Evolutionary conservation across 1,140 invertebrate genomes (phyloP).

Genomic region (Papilio helenus): DNA sequence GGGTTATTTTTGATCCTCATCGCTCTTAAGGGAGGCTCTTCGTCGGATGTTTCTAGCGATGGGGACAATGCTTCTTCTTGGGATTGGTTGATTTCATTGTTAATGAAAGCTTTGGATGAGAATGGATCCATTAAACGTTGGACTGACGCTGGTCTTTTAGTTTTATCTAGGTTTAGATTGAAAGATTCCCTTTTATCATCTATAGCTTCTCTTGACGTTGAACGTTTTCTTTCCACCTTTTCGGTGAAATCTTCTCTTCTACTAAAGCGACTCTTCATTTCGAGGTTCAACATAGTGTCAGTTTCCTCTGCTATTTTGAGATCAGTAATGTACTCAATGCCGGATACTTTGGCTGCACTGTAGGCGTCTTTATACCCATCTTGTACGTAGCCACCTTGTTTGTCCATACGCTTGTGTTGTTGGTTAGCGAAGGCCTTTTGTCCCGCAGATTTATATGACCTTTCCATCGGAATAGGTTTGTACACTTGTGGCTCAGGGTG

Average conservation of each 20-base stretch:
- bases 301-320: constrained; percentile 81
- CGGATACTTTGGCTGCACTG: constrained; percentile 73
- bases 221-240: constrained; percentile 64
- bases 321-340: constrained; percentile 79
- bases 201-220: constrained; percentile 68
- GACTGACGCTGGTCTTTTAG: constrained; percentile 70
- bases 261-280: constrained; percentile 72
- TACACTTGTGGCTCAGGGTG: constrained; percentile 58
- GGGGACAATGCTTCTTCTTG: constrained; percentile 63
- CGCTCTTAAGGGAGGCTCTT: constrained; percentile 60
- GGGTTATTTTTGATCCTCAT: constrained; percentile 65
- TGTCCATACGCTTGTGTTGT: constrained; percentile 81
- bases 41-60: constrained; percentile 61
- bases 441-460: constrained; percentile 75
- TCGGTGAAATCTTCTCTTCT: constrained; percentile 72
- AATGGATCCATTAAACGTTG: constrained; percentile 73
- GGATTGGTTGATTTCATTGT: constrained; percentile 61
- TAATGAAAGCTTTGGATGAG: constrained; percentile 73
- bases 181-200: constrained; percentile 72
- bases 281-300: constrained; percentile 74
- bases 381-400: constrained; percentile 81
- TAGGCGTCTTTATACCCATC: constrained; percentile 78
- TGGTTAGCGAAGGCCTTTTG: constrained; percentile 80
- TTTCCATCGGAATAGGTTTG: constrained; percentile 68
- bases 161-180: constrained; percentile 66